Evolutionary conservation across 92 coral and sea anemone species (phyloP).

Genomic region (Diadumene lineata): DNA sequence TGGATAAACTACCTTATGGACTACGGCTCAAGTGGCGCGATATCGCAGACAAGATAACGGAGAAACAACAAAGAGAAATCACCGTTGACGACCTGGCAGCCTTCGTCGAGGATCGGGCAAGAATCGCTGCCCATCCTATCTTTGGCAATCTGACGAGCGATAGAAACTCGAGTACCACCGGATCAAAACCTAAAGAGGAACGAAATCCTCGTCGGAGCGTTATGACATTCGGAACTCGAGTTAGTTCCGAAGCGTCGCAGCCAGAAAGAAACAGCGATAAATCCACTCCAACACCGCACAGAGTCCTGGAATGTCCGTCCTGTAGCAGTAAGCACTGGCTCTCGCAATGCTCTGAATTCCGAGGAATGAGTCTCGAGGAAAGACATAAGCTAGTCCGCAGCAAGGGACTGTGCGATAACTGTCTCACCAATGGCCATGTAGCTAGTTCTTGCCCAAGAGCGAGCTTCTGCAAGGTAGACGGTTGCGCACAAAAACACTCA

Average conservation of each 20-base stretch:
- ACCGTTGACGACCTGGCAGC: slow-evolving; percentile 49
- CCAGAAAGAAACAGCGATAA: too few relatives aligned
- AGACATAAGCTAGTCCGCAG: slow-evolving; percentile 35
- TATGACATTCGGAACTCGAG: slow-evolving; percentile 7
- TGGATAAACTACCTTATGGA: slow-evolving; percentile 50
- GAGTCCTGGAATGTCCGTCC: slow-evolving; percentile 19
- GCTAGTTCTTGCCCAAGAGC: slow-evolving; percentile 34
- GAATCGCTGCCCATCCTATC: slow-evolving; percentile 56
- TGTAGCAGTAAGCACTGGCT: slow-evolving; percentile 57
- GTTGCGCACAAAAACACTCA: slow-evolving; percentile 59
- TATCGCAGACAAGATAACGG: slow-evolving; percentile 45
- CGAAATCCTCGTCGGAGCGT: slow-evolving; percentile 4
- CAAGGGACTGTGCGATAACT: slow-evolving; percentile 51
- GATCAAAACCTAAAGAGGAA: not conserved
- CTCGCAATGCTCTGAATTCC: slow-evolving; percentile 47
- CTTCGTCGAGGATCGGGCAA: slow-evolving; percentile 50
- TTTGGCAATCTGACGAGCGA: slow-evolving; percentile 57
- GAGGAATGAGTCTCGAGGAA: slow-evolving; percentile 42
- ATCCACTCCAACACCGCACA: too few relatives aligned
- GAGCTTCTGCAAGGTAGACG: slow-evolving; percentile 63
- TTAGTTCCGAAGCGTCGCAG: not conserved
- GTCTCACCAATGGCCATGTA: slow-evolving; percentile 51
- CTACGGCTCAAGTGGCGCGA: slow-evolving; percentile 62
- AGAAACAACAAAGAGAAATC: slow-evolving; percentile 46
- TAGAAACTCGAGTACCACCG: not conserved